Evolutionary conservation across 2,113 vertebrate species (phyloP), one percentile per base, ranked within the genome.

Genomic region (Fulica atra): DNA sequence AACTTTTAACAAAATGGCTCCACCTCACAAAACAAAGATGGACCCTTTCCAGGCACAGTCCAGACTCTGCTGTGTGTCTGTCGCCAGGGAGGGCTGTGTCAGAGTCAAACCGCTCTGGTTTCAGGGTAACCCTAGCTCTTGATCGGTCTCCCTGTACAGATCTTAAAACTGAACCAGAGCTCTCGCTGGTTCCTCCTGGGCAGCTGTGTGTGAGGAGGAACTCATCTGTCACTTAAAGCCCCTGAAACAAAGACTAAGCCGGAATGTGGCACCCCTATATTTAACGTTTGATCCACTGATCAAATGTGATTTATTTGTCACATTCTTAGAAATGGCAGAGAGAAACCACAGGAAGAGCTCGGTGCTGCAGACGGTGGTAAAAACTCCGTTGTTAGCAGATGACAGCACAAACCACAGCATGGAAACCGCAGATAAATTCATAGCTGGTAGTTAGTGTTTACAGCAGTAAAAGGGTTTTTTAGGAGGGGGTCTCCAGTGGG

Each of bases 1-100:
- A 35, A 16, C 73, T 60, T 66, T 9, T 36, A 54, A 71, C 13
- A 68, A 81, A 92, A 96, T 54, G 81, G 91, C 90, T 91, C 69
- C 94, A 28, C 72, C 69, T 72, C 35, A 25, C 1, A 80, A 86
- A 83, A 96, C 85, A 91, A 96, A 96, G 96, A 88, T 92, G 91
- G 86, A 93, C 68, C 40, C 61, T 71, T 76, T 92, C 92, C 94
- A 96, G 93, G 7, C 38, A 0, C 50, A 3, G 71, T 4, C 6
- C 51, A 5, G 29, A 3, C 68, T 36, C 35, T 5, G 76, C 31
- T 48, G 7, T 11, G 8, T 3, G 44, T 13, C 48, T 8, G 25
- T 24, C 13, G 11, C 7, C 17, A 26, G 31, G 1, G n/a, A 11
- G 25, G 44, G 60, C 42, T 66, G 24, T 33, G 56, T 2, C 61